A percentile compares a stretch with the other conserved stretches of the same genome.
These are phyloP conservation scores for Homarus americanus DNA, from an alignment of 1,140 invertebrate species.

Conservation along the genomic window DNA sequence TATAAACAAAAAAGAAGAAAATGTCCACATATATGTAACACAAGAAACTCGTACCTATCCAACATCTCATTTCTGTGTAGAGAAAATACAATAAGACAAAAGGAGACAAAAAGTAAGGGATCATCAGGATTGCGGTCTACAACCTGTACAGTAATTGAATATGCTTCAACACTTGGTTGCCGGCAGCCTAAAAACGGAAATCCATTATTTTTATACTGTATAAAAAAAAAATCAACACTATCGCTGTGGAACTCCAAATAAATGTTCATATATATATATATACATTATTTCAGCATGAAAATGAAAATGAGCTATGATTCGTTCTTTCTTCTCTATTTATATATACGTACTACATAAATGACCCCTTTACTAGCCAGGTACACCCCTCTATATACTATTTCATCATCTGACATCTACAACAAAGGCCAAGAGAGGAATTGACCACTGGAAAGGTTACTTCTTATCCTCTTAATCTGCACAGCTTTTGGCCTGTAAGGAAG, in stretches of 20 bases:
- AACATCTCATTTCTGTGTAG: neutral
- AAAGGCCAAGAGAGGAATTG: neutral
- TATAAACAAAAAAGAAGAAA: neutral
- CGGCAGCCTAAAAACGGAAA: neutral
- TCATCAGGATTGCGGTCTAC: neutral
- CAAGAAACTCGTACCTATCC: conserved; percentile 6
- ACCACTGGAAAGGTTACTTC: neutral
- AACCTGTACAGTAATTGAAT: neutral
- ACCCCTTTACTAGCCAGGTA: neutral
- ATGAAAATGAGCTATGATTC: conserved; percentile 6
- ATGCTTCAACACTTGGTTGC: neutral
- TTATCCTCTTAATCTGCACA: neutral
- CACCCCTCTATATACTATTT: neutral
- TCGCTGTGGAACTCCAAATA: neutral
- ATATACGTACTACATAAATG: neutral
- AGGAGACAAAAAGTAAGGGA: neutral
- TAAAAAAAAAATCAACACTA: neutral
- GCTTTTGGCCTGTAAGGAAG: neutral
- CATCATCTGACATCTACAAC: conserved; percentile 3
- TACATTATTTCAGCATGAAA: conserved; percentile 1
- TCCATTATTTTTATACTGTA: too few relatives aligned
- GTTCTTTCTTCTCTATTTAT: neutral
- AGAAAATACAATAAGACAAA: neutral
- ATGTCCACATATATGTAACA: neutral
- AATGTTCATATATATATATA: neutral